Evolutionary conservation across 2,113 vertebrate species (phyloP), one percentile per base, ranked within the genome.

Genomic region (Mus pahari): DNA sequence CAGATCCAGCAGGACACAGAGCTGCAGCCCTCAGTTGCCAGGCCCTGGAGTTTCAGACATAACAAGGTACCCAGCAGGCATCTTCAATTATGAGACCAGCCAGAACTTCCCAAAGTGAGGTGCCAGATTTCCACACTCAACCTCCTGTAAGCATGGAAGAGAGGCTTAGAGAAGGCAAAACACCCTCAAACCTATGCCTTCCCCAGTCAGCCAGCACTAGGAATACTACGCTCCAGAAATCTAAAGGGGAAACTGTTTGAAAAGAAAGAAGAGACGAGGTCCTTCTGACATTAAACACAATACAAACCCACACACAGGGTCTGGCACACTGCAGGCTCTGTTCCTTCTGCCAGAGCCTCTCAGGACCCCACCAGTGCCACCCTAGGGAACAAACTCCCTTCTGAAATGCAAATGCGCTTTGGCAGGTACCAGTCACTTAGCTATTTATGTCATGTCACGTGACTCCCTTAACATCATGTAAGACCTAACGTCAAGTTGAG

Each of bases 401-500:
- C 84, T 50, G 42, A 96, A 93, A 75, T 95, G 96, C 95, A 97
- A 96, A 96, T 81, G 48, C 9, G 12, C 39, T 77, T 42, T 68
- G 75, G 73, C 88, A 94, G 92, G 87, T 19, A 88, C 4, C 31
- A 94, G 66, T 86, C 77, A 81, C 39, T 75, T 58, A 42, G 78
- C 84, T 96, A 92, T 97, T 96, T 97, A 95, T 94, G 92, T 73
- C 53, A 45, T 28, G 31, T 0, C 8, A 81, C 91, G 96, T 93
- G 92, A 97, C 89, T 96, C 71, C 74, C 71, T 70, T 75, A 74
- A 88, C 75, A 95, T 96, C 92, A 78, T 92, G 22, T 92, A 84
- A 86, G 97, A 50, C 64, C 71, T 87, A 78, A 77, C 55, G 79
- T 90, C 88, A 48, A 88, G 92, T 88, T 97, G 96, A 97, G 96